phyloP scores from a whole-genome alignment of 2,888 invertebrate genomes.

The Clostera curtula region DNA sequence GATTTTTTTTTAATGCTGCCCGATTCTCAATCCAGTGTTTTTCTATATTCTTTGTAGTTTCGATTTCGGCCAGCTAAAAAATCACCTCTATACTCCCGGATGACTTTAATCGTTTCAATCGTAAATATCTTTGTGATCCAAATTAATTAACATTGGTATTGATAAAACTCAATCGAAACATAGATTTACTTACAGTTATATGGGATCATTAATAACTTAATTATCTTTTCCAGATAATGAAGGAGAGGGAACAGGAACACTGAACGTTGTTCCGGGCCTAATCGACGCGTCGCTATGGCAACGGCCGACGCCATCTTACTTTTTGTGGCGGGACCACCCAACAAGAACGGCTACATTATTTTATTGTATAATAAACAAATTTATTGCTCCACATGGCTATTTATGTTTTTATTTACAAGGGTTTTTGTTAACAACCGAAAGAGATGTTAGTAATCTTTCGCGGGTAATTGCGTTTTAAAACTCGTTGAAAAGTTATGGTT shows the following conservation, averaged over 20 bases:
- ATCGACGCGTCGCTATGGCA: slow-evolving; percentile 44
- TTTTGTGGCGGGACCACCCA: slow-evolving; percentile 69
- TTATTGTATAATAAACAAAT: slow-evolving; percentile 74
- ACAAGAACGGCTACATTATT: slow-evolving; percentile 66
- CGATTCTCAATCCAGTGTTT: too few species aligned
- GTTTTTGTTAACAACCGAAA: slow-evolving; percentile 50
- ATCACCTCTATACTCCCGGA: too few species aligned
- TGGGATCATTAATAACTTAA: slow-evolving; percentile 1
- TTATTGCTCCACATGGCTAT: slow-evolving; percentile 72
- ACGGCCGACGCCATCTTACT: slow-evolving; percentile 52
- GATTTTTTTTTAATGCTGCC: too few species aligned
- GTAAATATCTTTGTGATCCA: too few species aligned
- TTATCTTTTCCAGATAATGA: slow-evolving; percentile 5
- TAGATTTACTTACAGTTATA: background rate
- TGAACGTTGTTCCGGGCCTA: slow-evolving; percentile 18
- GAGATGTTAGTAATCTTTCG: slow-evolving; percentile 50
- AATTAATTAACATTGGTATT: too few species aligned
- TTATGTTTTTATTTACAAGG: slow-evolving; percentile 71
- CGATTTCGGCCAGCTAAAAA: too few species aligned
- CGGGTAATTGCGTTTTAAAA: slow-evolving; percentile 39
- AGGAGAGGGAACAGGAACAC: slow-evolving; percentile 9
- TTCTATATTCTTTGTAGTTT: too few species aligned
- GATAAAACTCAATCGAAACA: too few species aligned
- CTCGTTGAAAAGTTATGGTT: slow-evolving; percentile 16
- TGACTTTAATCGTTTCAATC: too few species aligned